Base-by-base conservation (phyloP, 2,797 vertebrate species). In the Takifugu rubripes region DNA sequence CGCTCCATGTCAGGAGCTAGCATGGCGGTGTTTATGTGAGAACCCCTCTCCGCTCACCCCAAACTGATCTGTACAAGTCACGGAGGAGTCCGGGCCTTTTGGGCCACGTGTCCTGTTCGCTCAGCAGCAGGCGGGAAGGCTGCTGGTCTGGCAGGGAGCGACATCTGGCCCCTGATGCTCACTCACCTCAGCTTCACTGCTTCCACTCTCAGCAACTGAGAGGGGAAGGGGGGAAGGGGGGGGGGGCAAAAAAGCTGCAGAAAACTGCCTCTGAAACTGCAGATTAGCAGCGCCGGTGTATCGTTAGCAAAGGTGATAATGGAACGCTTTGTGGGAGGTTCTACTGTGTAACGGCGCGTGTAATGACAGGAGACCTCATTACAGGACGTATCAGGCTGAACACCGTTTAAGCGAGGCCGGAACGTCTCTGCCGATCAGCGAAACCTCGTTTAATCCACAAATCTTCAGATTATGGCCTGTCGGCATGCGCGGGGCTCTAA, bases 111-210 rank as follows among this genome's bases (percentile, higher is more conserved):
- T 59, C 67, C 15, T 65, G 62, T 40, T 68, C 2, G 1, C 56
- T 59, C n/a, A 56, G 61, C 72, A 61, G 73, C 76, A 78, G 82
- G 79, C 71, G 80, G 64, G 11, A 70, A 70, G 72, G 78, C 59
- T 40, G 52, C 63, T 14, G 45, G 67, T 59, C 75, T 78, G 66
- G 76, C 55, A 43, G 72, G 52, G 74, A 79, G 61, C 14, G 49
- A 56, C 85, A 88, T 85, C 85, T 88, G 83, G 60, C 81, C 64
- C 52, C 75, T 75, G 84, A 85, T 52, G 48, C 74, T 87, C 82
- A 79, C 74, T 65, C 74, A 49, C 61, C 72, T 11, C 62, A 61
- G 57, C 60, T 48, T 59, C 45, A 6, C 25, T 0, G 36, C 64
- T 51, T 58, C 65, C 6, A 51, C 60, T 11, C 17, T 47, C 63